phyloP scores from a whole-genome alignment of 1,140 invertebrate genomes.

The Rhynchophorus ferrugineus region DNA sequence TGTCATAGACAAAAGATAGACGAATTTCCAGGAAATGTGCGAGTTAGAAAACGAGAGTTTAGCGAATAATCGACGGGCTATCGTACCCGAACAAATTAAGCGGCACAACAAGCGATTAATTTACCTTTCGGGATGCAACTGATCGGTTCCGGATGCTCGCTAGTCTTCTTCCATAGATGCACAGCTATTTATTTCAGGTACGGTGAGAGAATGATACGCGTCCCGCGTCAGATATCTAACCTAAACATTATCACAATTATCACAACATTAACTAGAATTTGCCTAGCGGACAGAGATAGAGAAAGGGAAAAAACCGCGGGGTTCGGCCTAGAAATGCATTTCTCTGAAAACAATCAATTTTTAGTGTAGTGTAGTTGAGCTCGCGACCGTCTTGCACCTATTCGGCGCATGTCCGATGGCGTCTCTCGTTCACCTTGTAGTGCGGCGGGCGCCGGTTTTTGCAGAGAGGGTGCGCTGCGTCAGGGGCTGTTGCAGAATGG shows the following conservation, averaged over 20 bases:
- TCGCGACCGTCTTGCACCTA: conserved; percentile 20
- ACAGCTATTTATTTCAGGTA: conserved; percentile 28
- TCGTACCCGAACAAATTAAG: too few species aligned
- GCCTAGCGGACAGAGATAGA: too few species aligned
- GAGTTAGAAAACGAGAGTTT: too few species aligned
- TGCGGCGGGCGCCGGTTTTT: neutral
- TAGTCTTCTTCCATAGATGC: conserved; percentile 19
- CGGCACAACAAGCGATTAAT: conserved; percentile 8
- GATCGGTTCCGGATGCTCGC: conserved; percentile 1
- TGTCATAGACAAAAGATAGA: too few species aligned
- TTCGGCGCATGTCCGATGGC: conserved; percentile 15
- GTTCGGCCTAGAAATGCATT: conserved; percentile 35
- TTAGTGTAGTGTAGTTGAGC: conserved; percentile 25
- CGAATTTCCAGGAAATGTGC: too few species aligned
- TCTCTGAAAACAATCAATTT: conserved; percentile 38
- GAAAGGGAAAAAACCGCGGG: conserved; percentile 22
- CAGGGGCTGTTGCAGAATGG: neutral
- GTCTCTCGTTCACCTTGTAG: conserved; percentile 14
- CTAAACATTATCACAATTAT: conserved; percentile 38
- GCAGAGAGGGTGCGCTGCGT: neutral
- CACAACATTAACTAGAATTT: conserved; percentile 35
- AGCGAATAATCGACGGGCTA: too few species aligned
- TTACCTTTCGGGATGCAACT: conserved; percentile 13
- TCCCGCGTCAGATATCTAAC: conserved; percentile 23
- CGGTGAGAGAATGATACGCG: conserved; percentile 15